Percentiles rank a stretch among this genome's conserved stretches.
Evolutionary conservation across 2,113 vertebrate genomes (phyloP).

Genomic region (Aleadryas rufinucha): DNA sequence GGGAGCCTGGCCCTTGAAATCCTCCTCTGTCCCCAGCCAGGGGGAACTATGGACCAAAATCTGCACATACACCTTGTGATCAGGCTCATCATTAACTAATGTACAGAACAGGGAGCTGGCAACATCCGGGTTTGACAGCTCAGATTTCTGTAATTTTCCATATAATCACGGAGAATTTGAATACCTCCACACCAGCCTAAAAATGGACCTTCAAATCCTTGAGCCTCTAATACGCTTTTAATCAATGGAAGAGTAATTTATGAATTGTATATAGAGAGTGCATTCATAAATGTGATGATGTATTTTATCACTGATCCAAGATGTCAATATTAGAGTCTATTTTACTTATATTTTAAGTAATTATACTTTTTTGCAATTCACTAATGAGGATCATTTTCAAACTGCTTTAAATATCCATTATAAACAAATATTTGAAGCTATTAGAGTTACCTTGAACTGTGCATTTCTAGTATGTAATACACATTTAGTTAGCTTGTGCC

Average conservation of each 20-base stretch:
- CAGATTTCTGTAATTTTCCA: constrained; percentile 38
- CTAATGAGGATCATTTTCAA: constrained; percentile 68
- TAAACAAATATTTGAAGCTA: constrained; percentile 68
- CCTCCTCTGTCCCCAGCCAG: neutral
- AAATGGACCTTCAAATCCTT: constrained; percentile 70
- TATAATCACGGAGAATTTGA: constrained; percentile 67
- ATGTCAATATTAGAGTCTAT: constrained; percentile 75
- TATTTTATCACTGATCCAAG: constrained; percentile 76
- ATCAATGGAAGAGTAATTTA: constrained; percentile 67
- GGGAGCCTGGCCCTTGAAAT: neutral
- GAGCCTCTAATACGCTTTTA: constrained; percentile 71
- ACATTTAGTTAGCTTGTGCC: constrained; percentile 80
- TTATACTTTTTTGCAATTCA: constrained; percentile 72
- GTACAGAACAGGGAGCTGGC: constrained; percentile 25
- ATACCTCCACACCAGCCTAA: constrained; percentile 78
- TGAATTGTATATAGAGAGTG: constrained; percentile 72
- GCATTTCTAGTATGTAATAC: constrained; percentile 81
- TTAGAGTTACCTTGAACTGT: constrained; percentile 75
- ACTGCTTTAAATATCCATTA: constrained; percentile 76
- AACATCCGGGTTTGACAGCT: neutral
- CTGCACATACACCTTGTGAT: neutral
- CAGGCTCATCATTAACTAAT: constrained; percentile 39
- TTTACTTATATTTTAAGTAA: constrained; percentile 75
- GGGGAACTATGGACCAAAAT: constrained; percentile 30
- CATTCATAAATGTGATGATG: constrained; percentile 71